phyloP scores from a whole-genome alignment of 2,888 invertebrate genomes.

The Argynnis bischoffii region DNA sequence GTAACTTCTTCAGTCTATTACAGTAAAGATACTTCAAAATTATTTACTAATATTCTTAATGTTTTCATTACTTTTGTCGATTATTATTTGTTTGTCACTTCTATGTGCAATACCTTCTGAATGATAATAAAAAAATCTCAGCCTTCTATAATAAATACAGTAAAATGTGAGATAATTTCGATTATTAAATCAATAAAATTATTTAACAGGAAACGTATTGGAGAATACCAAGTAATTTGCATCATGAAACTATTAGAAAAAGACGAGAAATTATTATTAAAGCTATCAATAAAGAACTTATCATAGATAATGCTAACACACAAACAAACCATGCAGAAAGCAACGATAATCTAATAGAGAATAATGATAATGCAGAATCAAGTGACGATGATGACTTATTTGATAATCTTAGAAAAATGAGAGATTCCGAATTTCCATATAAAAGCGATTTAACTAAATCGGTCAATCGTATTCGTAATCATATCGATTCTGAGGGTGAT shows the following conservation, averaged over 20 bases:
- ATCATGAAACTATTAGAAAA: conserved; percentile 79
- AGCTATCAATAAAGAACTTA: conserved; percentile 79
- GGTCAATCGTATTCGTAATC: conserved; percentile 34
- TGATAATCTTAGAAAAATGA: conserved; percentile 67
- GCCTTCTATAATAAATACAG: no score
- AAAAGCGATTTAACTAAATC: conserved; percentile 16
- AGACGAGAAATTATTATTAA: conserved; percentile 80
- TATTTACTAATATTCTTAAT: no score
- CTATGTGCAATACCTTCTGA: no score
- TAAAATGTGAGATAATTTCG: no score
- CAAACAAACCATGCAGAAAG: conserved; percentile 19
- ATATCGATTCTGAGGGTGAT: conserved; percentile 26
- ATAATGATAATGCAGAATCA: conserved; percentile 36
- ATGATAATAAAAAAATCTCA: no score
- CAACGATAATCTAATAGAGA: conserved; percentile 26
- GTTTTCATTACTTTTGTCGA: no score
- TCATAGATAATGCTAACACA: conserved; percentile 48
- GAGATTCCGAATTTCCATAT: not conserved
- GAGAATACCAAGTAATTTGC: conserved; percentile 89
- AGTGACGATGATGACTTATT: conserved; percentile 66
- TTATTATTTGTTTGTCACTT: no score
- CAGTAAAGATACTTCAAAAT: no score
- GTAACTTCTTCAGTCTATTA: no score
- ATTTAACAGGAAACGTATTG: conserved; percentile 89
- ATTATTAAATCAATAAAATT: no score